Base-by-base conservation (phyloP, 2,888 invertebrate genomes). In the Hedya salicella region DNA sequence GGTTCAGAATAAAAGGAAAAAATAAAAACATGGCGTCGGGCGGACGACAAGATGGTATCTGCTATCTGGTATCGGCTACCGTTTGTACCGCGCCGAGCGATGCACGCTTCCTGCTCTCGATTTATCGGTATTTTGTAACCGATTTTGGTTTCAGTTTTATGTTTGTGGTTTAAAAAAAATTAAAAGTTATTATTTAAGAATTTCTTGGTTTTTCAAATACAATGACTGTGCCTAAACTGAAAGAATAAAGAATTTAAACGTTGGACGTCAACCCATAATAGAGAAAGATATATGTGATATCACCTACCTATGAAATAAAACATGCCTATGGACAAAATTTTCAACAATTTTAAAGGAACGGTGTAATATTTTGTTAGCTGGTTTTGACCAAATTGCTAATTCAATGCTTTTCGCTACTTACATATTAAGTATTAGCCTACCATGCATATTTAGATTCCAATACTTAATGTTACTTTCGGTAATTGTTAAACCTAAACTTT, bases 61-160 rank as follows among this genome's bases (percentile, higher is more conserved):
- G 52, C 52, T 62, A 62, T 60, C 64, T 19, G 52, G 48, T 61
- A 53, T 63, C 62, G 62, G 66, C 66, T 66, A 66, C 66, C 59
- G 65, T 65, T 52, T 66, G 66, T 61, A 16, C 36, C 19, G 17
- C 13, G 32, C 14, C 21, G 53, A 36, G 46, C 46, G 46, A 40
- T n/a, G 42, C 50, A 21, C 32, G 54, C 36, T 46, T 56, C 46
- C 46, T 49, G 9, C 56, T 32, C 17, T 13, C 49, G 32, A 19
- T 50, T 57, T 57, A 53, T 59, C 2, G 36, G 49, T 32, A 16
- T 50, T 13, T 30, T 46, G 17, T 19, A 46, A 32, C 3, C n/a
- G 46, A 46, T 46, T 46, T 57, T 46, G 0, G 13, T 42, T 56
- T 11, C 9, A 25, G 4, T 25, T 25, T 25, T 25, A 6, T 6